Base-by-base conservation (phyloP, 2,113 vertebrate genomes). In the Glaucomys volans region DNA sequence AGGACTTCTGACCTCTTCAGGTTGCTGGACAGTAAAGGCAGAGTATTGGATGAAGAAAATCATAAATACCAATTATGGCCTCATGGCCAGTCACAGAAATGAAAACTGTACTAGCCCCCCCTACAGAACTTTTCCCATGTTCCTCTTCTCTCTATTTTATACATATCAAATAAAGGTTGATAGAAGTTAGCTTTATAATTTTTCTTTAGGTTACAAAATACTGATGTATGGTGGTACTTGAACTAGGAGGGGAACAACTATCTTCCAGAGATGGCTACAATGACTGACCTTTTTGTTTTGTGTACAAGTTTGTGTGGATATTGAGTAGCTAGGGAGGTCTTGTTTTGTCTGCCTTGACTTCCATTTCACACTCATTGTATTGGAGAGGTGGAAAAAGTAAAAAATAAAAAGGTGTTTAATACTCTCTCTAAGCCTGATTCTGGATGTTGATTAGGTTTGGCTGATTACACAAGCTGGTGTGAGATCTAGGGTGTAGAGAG, bases 61-160 rank as follows among this genome's bases (percentile, higher is more conserved):
- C 66, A 42, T 64, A 44, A 75, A 82, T 74, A 64, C 30, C 75
- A 71, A 50, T 30, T 47, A 30, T 71, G 64, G 12, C 66, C 44
- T 93, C 13, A 72, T 37, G 37, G 77, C 11, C 50, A 85, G 37
- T 94, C 72, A 81, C 11, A 66, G 67, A 86, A 90, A 28, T 87
- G 62, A 87, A 30, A 44, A 64, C 16, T 42, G 14, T 47, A 42
- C 44, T 82, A 64, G 1, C 20, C 20, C 54, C 54, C 54, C 52
- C 54, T 20, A 57, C 54, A 57, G 54, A 57, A 24, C 20, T 18
- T 57, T 67, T 74, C 32, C 5, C 42, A 37, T 57, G 11, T 96
- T 90, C 35, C 37, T 90, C 67, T 67, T 94, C 22, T 81, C n/a
- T 59, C 2, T 87, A 72, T 91, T 91, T 72, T 79, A 47, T 74